Percentiles rank a stretch among this genome's conserved stretches.
Conservation (phyloP, 2,113 vertebrate genomes). For the Hoplias malabaricus region DNA sequence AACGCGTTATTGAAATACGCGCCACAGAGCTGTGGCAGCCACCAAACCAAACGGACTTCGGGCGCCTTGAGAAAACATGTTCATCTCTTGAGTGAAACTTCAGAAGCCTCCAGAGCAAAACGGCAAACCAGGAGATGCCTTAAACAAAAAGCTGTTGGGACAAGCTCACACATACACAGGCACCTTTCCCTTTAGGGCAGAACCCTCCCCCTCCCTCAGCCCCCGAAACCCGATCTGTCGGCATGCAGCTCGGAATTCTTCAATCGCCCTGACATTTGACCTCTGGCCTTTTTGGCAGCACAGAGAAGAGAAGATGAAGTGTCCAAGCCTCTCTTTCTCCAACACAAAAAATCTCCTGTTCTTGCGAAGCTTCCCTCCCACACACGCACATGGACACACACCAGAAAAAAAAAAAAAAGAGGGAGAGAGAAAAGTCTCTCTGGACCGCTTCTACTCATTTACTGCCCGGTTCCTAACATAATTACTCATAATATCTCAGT, state of each 20-base stretch:
- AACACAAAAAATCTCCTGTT: conserved; percentile 83
- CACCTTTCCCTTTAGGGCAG: conserved; percentile 72
- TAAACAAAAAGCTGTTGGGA: conserved; percentile 59
- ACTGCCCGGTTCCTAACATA: conserved; percentile 63
- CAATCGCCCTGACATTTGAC: conserved; percentile 84
- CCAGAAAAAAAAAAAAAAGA: too few species aligned
- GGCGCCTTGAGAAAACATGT: conserved; percentile 22
- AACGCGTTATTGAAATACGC: neutral
- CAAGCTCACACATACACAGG: conserved; percentile 62
- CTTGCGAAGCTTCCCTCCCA: conserved; percentile 65
- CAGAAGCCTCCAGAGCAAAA: conserved; percentile 54
- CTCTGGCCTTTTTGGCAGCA: conserved; percentile 81
- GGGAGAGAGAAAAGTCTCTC: conserved; percentile 39
- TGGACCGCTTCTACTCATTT: conserved; percentile 60
- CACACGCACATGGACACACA: conserved; percentile 52
- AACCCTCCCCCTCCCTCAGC: conserved; percentile 66
- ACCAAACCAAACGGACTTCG: neutral
- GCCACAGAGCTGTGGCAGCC: too few species aligned
- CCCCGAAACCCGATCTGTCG: conserved; percentile 80
- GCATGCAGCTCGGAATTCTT: conserved; percentile 83
- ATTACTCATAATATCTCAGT: conserved; percentile 64
- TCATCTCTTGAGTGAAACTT: conserved; percentile 63
- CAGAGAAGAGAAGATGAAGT: conserved; percentile 83
- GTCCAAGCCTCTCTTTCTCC: conserved; percentile 75
- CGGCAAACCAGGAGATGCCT: conserved; percentile 54